Evolutionary conservation across 2,797 vertebrate genomes (phyloP), one percentile per base, ranked within the genome.

Genomic region (Enteromius afrohamiltoni): DNA sequence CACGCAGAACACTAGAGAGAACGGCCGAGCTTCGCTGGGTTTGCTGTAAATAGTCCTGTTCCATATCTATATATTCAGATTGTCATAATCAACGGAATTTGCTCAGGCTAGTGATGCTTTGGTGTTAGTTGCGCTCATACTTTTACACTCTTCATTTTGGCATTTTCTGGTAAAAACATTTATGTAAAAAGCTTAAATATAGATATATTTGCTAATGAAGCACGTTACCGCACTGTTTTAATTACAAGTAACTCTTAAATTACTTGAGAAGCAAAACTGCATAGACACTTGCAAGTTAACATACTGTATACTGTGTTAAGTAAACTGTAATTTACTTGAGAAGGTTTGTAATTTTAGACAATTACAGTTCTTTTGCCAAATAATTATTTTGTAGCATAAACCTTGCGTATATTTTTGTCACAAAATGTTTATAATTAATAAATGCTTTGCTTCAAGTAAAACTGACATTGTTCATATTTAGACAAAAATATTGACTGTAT

Each of bases 11-110:
- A 81, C 60, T 65, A 45, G 58, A 23, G 83, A 68, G 62, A 40
- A 23, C 62, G 1, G 60, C 34, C 26, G 4, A 40, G 42, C 60
- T 49, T 64, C 47, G 71, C 78, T 34, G 17, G 31, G 74, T 60
- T 77, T 68, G 42, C 71, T 58, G 64, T 71, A 77, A 42, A 83
- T 45, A 77, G 60, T 80, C 37, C 8, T 29, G 23, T 80, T 81
- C 42, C 11, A 34, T 45, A 58, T 45, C 67, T 26, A 69, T 79
- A 53, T 47, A 45, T 71, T 16, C 37, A 7, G 21, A 68, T 68
- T 68, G 68, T 64, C 21, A 55, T 71, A 73, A 78, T 51, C 34
- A 49, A 65, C 49, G 40, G 68, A 11, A 60, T 14, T 47, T 49
- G 55, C 19, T 7, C 34, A 73, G 40, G 40, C 42, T 21, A 21